Evolutionary conservation across 1,140 invertebrate genomes (phyloP), one percentile per base, ranked within the genome.

Genomic region (Heterodera carotae): DNA sequence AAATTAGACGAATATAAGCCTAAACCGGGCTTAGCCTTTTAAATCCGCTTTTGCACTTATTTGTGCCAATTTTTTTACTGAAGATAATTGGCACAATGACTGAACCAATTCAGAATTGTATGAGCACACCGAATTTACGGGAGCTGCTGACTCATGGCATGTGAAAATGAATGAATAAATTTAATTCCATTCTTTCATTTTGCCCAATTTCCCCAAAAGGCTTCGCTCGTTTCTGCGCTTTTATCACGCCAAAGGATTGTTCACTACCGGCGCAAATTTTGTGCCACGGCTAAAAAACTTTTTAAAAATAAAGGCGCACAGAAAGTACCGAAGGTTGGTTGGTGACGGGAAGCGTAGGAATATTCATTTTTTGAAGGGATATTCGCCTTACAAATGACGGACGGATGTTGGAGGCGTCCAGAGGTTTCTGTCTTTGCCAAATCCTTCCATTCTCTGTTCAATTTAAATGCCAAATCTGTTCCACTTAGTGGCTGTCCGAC

Each of bases 201-300:
- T 91, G 2, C 84, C 89, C 31, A 25, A 33, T 66, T 29, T 15
- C 66, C n/a, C 91, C 90, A 22, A 77, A 94, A 96, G 88, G 95
- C 88, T 97, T 0, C 90, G 94, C 76, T 92, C 91, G n/a, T 97
- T 94, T 83, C 88, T 94, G 0, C 91, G 91, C 34, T 96, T 94
- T 85, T 90, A 93, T 0, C 90, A 91, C 2, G 89, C 92, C 76
- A 93, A 93, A 80, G 90, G 92, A 75, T 92, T 93, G 25, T 92
- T 94, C 25, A 90, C 87, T 12, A 87, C 78, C 8, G 56, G 72
- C 31, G 74, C 78, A 18, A 84, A 85, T 59, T 86, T 86, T 83
- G 81, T 87, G 29, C 80, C 81, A 59, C 68, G 85, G 34, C 56
- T 86, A 62, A 81, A 87, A 27, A 76, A 82, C 3, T 86, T 86